Evolutionary conservation across 2,113 vertebrate species (phyloP).

Genomic region (Brachyhypopomus occidentalis): DNA sequence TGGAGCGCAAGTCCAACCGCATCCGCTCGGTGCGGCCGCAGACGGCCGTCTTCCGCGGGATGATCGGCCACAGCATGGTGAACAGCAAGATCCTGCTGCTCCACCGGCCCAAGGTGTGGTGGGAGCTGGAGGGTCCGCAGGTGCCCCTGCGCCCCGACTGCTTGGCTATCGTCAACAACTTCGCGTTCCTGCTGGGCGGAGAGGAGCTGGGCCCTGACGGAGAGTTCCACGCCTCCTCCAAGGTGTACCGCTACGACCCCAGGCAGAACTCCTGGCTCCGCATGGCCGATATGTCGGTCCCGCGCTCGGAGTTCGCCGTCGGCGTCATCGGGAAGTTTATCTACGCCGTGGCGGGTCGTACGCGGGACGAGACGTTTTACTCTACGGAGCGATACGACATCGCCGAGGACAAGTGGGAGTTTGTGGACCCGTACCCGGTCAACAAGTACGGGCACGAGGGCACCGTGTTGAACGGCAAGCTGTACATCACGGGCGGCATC

Average conservation of each 20-base stretch:
- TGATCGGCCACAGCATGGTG: conserved; percentile 99
- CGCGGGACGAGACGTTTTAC: conserved; percentile 97
- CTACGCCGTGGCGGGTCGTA: conserved; percentile 95
- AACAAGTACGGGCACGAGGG: conserved; percentile 98
- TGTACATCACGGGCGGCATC: conserved; percentile 98
- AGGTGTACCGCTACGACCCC: conserved; percentile 97
- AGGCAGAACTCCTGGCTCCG: conserved; percentile 96
- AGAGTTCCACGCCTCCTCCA: conserved; percentile 97
- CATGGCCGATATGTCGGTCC: conserved; percentile 98
- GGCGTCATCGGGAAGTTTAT: conserved; percentile 96
- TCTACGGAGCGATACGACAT: conserved; percentile 97
- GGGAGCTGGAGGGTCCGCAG: conserved; percentile 97
- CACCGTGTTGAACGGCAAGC: conserved; percentile 90
- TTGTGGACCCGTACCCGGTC: conserved; percentile 96
- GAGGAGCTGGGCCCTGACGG: conserved; percentile 97
- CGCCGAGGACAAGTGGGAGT: conserved; percentile 96
- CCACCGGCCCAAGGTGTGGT: conserved; percentile 97
- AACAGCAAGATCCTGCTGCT: conserved; percentile 98
- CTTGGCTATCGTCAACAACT: conserved; percentile 96
- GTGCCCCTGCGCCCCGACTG: conserved; percentile 96
- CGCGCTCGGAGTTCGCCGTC: conserved; percentile 96
- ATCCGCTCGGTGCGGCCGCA: conserved; percentile 95
- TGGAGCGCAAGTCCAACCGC: conserved; percentile 91
- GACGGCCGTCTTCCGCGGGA: conserved; percentile 96
- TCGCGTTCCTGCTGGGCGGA: conserved; percentile 93